Percentiles rank a stretch among this genome's conserved stretches.
phyloP scores from a whole-genome alignment of 30 jellyfish, hydroid and myxozoan species.

The Catostylus mosaicus region DNA sequence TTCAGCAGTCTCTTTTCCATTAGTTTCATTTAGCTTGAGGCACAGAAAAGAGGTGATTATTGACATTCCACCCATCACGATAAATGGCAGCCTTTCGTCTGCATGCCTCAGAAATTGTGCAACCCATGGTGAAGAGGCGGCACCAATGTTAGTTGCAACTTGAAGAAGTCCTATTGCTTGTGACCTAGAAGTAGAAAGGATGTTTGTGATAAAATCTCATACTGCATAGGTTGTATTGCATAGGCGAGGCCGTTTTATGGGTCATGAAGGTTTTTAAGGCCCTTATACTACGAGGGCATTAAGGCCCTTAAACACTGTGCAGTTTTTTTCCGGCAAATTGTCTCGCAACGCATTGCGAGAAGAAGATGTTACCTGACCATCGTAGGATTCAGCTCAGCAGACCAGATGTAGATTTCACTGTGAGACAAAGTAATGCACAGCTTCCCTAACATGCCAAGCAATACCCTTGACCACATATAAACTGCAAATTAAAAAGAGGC shows the following conservation, averaged over 20 bases:
- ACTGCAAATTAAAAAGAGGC: slow-evolving; percentile 46
- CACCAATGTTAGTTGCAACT: slow-evolving; percentile 92
- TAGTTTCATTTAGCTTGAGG: slow-evolving; percentile 81
- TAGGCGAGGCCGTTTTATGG: too few relatives aligned
- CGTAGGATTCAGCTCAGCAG: slow-evolving; percentile 92
- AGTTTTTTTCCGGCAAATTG: too few relatives aligned
- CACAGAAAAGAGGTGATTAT: slow-evolving; percentile 71
- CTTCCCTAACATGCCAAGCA: slow-evolving; percentile 94
- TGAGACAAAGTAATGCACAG: slow-evolving; percentile 83
- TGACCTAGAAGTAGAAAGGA: slow-evolving; percentile 52
- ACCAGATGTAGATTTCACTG: slow-evolving; percentile 89
- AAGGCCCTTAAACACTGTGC: too few relatives aligned
- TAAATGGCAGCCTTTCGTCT: slow-evolving; percentile 75
- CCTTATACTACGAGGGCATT: too few relatives aligned
- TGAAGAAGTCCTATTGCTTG: slow-evolving; percentile 97
- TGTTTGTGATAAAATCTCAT: not conserved
- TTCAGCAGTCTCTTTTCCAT: slow-evolving; percentile 85
- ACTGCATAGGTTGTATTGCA: too few relatives aligned
- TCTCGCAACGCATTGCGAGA: too few relatives aligned
- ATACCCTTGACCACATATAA: slow-evolving; percentile 86
- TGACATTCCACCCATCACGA: slow-evolving; percentile 87
- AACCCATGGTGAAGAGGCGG: slow-evolving; percentile 98
- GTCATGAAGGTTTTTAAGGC: not conserved
- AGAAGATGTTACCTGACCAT: slow-evolving; percentile 65
- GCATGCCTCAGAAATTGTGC: slow-evolving; percentile 87